A percentile compares a stretch with the other conserved stretches of the same genome.
Conservation (phyloP, 2,113 vertebrate species). For the Cheilinus undulatus region DNA sequence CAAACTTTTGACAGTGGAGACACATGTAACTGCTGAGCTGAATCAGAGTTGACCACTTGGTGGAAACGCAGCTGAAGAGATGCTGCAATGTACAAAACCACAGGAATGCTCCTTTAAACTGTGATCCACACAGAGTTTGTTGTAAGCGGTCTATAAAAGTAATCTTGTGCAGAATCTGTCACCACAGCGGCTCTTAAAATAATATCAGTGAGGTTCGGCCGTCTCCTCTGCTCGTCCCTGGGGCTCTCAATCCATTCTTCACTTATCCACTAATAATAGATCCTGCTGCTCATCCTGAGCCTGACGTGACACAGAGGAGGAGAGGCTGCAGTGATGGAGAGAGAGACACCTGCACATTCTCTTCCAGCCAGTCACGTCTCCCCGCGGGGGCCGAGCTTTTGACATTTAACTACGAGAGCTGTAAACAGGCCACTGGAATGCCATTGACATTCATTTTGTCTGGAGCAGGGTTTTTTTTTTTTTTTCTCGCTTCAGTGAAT, state of each 20-base stretch:
- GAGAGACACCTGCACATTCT: conserved; percentile 54
- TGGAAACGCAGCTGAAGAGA: no score
- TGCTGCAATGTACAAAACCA: neutral
- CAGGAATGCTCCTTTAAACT: conserved; percentile 22
- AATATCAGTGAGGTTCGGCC: conserved; percentile 44
- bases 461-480: conserved; percentile 20
- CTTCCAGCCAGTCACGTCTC: conserved; percentile 20
- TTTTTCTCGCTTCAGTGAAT: neutral
- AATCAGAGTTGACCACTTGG: no score
- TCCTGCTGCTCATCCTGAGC: conserved; percentile 29
- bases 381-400: conserved; percentile 51
- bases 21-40: no score
- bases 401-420: conserved; percentile 77
- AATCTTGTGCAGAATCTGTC: conserved; percentile 56
- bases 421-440: conserved; percentile 73
- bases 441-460: conserved; percentile 76
- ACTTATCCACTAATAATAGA: conserved; percentile 57
- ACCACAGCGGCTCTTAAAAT: conserved; percentile 62
- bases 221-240: conserved; percentile 22
- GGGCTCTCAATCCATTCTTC: conserved; percentile 36
- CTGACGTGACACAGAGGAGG: conserved; percentile 15
- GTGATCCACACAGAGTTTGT: conserved; percentile 7
- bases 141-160: conserved; percentile 35
- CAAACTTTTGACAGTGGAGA: no score
- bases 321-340: conserved; percentile 30